Evolutionary conservation across 2,113 vertebrate species (phyloP).

Genomic region (Tupaia chinensis): DNA sequence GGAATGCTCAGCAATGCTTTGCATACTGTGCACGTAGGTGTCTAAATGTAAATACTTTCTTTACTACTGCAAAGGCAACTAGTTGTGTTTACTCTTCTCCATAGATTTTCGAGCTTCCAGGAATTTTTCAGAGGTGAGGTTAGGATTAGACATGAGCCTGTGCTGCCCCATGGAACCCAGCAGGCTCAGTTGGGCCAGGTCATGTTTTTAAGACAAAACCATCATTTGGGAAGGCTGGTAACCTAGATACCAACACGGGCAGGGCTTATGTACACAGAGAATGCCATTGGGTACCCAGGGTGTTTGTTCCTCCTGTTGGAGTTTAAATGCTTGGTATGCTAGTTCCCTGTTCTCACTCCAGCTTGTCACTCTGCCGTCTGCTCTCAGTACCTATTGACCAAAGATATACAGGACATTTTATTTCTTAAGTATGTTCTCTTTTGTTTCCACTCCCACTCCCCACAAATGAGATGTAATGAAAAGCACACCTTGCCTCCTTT

Average conservation of each 20-base stretch:
- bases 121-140: background rate
- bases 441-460: background rate
- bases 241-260: constrained; percentile 35
- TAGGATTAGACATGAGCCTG: background rate
- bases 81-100: background rate
- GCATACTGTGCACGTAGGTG: background rate
- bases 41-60: background rate
- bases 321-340: background rate
- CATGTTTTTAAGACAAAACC: background rate
- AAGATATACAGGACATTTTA: background rate
- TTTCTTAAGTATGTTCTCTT: constrained; percentile 35
- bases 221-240: background rate
- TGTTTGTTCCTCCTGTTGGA: constrained; percentile 46
- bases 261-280: background rate
- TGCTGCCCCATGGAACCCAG: background rate
- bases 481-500: background rate
- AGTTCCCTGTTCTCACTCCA: constrained; percentile 20
- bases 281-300: constrained; percentile 4
- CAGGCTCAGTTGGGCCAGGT: background rate
- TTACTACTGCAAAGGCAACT: background rate
- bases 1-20: background rate
- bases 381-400: background rate
- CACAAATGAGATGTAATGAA: background rate
- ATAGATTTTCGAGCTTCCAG: background rate
- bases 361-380: background rate